These are phyloP conservation scores for Orestias chungarensis DNA, from an alignment of 2,797 vertebrate genomes.

Conservation along the genomic window DNA sequence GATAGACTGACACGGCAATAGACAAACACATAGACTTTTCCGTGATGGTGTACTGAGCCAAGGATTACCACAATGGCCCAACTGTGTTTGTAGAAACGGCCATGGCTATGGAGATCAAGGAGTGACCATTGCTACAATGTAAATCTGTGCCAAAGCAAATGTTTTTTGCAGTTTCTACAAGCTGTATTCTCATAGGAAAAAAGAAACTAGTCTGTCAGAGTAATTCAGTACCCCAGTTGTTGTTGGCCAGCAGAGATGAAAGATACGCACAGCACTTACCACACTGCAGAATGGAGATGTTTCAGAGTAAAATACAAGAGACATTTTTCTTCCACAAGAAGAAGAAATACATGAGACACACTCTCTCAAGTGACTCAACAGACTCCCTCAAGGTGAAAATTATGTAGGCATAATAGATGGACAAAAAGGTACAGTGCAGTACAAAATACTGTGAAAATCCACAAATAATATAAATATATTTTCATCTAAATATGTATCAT, in stretches of 20 bases:
- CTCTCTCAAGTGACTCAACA: conserved; percentile 75
- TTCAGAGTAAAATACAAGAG: conserved; percentile 73
- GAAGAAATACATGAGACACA: conserved; percentile 65
- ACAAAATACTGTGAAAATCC: conserved; percentile 84
- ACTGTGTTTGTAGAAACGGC: conserved; percentile 80
- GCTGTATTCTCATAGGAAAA: conserved; percentile 80
- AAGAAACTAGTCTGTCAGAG: conserved; percentile 78
- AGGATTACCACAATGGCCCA: conserved; percentile 79
- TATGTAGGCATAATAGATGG: conserved; percentile 79
- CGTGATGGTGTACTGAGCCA: conserved; percentile 77
- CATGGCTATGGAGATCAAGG: conserved; percentile 76
- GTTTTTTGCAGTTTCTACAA: conserved; percentile 85
- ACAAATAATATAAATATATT: conserved; percentile 85
- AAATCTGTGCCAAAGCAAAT: conserved; percentile 87
- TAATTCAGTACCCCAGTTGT: conserved; percentile 74
- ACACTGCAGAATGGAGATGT: conserved; percentile 71
- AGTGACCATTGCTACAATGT: conserved; percentile 81
- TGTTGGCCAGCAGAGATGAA: conserved; percentile 75
- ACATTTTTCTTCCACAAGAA: conserved; percentile 73
- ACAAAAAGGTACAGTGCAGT: conserved; percentile 81
- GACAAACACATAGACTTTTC: conserved; percentile 78
- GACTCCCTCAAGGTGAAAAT: conserved; percentile 76
- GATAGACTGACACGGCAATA: conserved; percentile 75
- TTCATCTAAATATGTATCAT: conserved; percentile 85
- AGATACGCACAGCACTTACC: conserved; percentile 74